phyloP scores from a whole-genome alignment of 2,888 invertebrate genomes.

The Hybos culiciformis region DNA sequence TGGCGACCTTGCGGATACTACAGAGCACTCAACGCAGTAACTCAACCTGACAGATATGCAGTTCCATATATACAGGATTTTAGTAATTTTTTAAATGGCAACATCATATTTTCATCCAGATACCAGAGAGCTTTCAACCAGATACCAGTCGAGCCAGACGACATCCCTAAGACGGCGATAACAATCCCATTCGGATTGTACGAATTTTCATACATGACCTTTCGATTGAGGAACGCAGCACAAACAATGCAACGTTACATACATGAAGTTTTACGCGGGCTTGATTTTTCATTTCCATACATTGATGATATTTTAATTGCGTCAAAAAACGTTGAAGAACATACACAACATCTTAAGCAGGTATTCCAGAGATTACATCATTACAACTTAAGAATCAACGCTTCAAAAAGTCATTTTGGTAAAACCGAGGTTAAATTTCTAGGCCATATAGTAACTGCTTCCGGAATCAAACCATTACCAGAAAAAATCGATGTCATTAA shows the following conservation, averaged over 20 bases:
- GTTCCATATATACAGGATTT: conserved; percentile 22
- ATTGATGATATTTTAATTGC: no score
- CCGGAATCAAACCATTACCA: conserved; percentile 21
- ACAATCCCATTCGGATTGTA: conserved; percentile 13
- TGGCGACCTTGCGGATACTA: conserved; percentile 25
- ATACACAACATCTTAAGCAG: no score
- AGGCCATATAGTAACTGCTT: conserved; percentile 10
- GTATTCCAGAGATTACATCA: conserved; percentile 5
- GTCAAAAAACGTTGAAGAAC: no score
- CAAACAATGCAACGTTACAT: conserved; percentile 13
- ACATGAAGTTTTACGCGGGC: conserved; percentile 10
- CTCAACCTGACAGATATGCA: conserved; percentile 24
- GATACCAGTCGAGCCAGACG: conserved; percentile 10
- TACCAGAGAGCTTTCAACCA: conserved; percentile 15
- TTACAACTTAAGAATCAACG: conserved; percentile 17
- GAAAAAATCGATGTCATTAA: conserved; percentile 22
- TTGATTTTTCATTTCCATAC: conserved; percentile 5
- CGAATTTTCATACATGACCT: conserved; percentile 12
- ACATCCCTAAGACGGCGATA: conserved; percentile 13
- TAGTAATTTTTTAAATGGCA: no score
- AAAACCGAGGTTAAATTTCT: conserved; percentile 2
- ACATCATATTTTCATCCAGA: no score
- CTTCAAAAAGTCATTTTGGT: conserved; percentile 23
- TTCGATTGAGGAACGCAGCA: conserved; percentile 12
- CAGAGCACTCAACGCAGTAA: conserved; percentile 19